Conservation (phyloP, 2,797 vertebrate genomes). For the Pygocentrus nattereri region DNA sequence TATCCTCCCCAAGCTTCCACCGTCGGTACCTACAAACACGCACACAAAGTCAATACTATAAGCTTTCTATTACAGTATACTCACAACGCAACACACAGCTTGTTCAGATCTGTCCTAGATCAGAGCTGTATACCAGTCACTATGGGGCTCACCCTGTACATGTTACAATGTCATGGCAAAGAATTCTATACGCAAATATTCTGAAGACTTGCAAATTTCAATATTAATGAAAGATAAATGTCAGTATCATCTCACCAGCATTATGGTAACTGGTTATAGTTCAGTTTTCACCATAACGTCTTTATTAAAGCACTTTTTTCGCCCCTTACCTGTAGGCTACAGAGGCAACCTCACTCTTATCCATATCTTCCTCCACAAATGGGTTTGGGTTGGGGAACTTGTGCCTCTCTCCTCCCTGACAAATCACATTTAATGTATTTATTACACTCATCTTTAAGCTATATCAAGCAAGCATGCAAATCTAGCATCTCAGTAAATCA, state of each 20-base stretch:
- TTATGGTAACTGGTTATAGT: too few species aligned
- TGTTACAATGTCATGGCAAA: background rate
- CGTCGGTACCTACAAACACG: conserved; percentile 87
- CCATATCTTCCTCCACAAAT: conserved; percentile 96
- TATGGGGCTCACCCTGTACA: background rate
- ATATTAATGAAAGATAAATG: too few species aligned
- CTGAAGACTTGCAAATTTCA: too few species aligned
- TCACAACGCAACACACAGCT: background rate
- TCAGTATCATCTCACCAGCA: too few species aligned
- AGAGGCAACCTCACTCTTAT: conserved; percentile 97
- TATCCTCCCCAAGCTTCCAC: conserved; percentile 98
- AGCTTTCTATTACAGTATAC: background rate
- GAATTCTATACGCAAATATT: too few species aligned
- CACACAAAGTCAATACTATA: background rate
- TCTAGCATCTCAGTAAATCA: background rate
- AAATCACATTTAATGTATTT: background rate
- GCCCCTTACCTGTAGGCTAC: conserved; percentile 91
- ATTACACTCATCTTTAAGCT: background rate
- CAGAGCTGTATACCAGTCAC: background rate
- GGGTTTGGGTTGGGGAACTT: conserved; percentile 95
- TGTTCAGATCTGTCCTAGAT: background rate
- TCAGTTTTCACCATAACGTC: too few species aligned
- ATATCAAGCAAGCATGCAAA: too few species aligned
- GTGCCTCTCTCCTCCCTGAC: conserved; percentile 90
- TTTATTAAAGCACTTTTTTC: too few species aligned